phyloP scores from a whole-genome alignment of 2,797 vertebrate species.

The Dendrocincla fuliginosa region DNA sequence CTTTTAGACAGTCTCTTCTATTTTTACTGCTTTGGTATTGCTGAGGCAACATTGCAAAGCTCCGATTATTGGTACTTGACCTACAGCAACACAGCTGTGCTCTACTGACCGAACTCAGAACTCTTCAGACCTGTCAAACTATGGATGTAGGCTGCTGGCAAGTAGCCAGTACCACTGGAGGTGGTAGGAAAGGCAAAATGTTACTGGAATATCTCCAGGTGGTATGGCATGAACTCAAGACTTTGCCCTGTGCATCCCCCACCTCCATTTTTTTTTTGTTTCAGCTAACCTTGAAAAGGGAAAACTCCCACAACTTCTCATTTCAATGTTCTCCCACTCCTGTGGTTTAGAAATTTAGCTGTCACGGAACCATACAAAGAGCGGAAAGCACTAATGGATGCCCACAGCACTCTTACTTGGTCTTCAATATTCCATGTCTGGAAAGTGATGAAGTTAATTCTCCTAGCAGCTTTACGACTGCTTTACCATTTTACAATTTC shows the following conservation, averaged over 20 bases:
- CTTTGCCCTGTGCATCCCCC: background rate
- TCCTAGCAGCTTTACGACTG: background rate
- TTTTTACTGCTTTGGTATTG: background rate
- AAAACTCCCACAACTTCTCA: background rate
- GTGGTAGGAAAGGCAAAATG: accelerated
- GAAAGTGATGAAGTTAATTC: background rate
- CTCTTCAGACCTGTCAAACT: background rate
- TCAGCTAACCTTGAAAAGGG: background rate
- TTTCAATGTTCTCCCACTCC: background rate
- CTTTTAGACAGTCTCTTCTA: background rate
- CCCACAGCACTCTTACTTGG: background rate
- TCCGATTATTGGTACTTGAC: background rate
- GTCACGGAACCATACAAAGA: background rate
- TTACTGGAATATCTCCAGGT: background rate
- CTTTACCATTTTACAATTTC: background rate
- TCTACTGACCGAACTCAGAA: background rate
- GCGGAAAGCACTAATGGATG: background rate
- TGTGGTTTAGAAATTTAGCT: background rate
- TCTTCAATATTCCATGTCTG: background rate
- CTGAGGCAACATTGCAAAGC: background rate
- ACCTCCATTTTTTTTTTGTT: too few species aligned
- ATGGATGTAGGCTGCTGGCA: background rate
- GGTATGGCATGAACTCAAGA: background rate
- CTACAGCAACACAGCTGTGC: background rate
- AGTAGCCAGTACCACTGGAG: accelerated